Evolutionary conservation across 2,888 invertebrate species (phyloP).

Genomic region (Bibio marci): DNA sequence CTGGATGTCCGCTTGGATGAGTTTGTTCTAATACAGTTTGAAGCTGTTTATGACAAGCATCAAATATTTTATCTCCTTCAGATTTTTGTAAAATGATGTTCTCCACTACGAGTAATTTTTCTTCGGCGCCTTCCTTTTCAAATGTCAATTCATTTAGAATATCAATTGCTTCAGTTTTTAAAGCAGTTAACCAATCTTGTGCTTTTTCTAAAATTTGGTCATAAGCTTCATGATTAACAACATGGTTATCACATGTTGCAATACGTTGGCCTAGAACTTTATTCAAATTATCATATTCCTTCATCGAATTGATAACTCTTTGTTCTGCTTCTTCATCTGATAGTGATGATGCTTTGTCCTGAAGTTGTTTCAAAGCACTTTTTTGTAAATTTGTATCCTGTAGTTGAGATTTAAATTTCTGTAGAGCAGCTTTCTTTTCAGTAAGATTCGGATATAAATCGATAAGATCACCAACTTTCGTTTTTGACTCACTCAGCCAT

Average conservation of each 20-base stretch:
- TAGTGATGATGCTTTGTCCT: conserved; percentile 62
- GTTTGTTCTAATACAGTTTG: conserved; percentile 60
- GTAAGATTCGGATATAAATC: conserved; percentile 63
- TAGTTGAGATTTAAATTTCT: conserved; percentile 58
- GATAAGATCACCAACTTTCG: conserved; percentile 50
- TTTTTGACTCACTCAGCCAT: conserved; percentile 69
- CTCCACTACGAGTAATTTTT: conserved; percentile 55
- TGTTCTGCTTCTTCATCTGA: conserved; percentile 64
- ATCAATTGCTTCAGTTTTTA: conserved; percentile 60
- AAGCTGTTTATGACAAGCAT: conserved; percentile 50
- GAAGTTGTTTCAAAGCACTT: conserved; percentile 65
- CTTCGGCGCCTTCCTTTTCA: conserved; percentile 62
- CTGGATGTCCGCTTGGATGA: conserved; percentile 56
- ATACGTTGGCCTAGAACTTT: conserved; percentile 51
- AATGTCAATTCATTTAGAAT: conserved; percentile 55
- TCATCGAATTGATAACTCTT: conserved; percentile 54
- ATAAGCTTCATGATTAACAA: conserved; percentile 69
- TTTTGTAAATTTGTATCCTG: conserved; percentile 79
- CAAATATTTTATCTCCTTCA: conserved; percentile 54
- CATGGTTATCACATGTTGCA: conserved; percentile 47
- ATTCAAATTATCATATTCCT: conserved; percentile 50
- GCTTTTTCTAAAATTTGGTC: conserved; percentile 66
- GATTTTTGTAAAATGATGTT: conserved; percentile 54
- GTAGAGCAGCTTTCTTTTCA: conserved; percentile 76
- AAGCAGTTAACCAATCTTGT: conserved; percentile 63